Percentiles rank a stretch among this genome's conserved stretches.
Conservation (phyloP, 2,888 invertebrate genomes). For the Mechanitis messenoides region DNA sequence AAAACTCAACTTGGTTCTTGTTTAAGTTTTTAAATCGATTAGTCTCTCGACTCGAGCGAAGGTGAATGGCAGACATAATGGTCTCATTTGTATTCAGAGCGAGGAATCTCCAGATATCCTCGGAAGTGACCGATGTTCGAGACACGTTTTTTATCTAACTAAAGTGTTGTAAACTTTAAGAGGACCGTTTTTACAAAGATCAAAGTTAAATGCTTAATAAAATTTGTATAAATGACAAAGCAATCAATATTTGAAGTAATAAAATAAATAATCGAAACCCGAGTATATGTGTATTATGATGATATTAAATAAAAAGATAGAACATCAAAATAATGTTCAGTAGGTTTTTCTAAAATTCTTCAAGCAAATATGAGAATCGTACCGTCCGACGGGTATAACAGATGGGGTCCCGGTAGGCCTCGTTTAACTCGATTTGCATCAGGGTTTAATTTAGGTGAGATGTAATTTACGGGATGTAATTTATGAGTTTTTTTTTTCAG, state of each 20-base stretch:
- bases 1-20: slow-evolving; percentile 1
- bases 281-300: too few species aligned
- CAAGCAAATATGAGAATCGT: too few species aligned
- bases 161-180: neutral
- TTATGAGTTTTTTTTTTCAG: neutral
- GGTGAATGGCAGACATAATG: slow-evolving; percentile 14
- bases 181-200: too few species aligned
- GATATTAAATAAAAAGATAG: too few species aligned
- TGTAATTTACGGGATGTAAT: neutral
- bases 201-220: too few species aligned
- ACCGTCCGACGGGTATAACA: too few species aligned
- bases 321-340: too few species aligned
- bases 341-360: too few species aligned
- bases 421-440: slow-evolving; percentile 1
- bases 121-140: slow-evolving; percentile 25
- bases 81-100: slow-evolving; percentile 25
- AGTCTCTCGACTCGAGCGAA: neutral
- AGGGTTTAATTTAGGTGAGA: neutral
- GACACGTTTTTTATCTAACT: slow-evolving; percentile 19
- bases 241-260: too few species aligned
- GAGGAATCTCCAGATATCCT: slow-evolving; percentile 16
- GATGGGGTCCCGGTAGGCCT: too few species aligned
- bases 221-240: too few species aligned
- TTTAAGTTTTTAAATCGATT: slow-evolving; percentile 7
- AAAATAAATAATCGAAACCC: too few species aligned